Conservation (phyloP, 2,888 invertebrate genomes). For the Pegoplata infirma region DNA sequence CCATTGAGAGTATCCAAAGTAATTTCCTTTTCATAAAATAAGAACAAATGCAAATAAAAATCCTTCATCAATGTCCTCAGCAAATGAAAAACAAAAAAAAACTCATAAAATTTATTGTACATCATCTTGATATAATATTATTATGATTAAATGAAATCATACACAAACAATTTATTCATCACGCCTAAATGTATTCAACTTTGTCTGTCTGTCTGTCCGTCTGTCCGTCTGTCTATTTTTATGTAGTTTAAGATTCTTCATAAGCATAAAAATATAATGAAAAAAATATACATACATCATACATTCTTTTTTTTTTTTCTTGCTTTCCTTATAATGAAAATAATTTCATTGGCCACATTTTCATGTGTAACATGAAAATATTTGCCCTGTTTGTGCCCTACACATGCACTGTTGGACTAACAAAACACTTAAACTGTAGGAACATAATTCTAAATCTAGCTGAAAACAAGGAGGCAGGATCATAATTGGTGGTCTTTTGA, state of each 20-base stretch:
- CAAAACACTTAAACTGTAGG: no score
- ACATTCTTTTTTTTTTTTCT: no score
- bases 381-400: neutral
- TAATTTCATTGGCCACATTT: slow-evolving; percentile 1
- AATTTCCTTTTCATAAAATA: neutral
- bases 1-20: neutral
- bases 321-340: slow-evolving; percentile 5
- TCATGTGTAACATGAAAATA: neutral
- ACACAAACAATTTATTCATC: neutral
- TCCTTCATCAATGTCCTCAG: neutral
- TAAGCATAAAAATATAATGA: neutral
- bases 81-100: neutral
- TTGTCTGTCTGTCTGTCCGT: neutral
- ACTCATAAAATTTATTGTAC: neutral
- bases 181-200: neutral
- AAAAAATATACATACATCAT: neutral
- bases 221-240: neutral
- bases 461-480: no score
- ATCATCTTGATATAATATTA: neutral
- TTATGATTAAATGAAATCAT: neutral
- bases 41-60: neutral
- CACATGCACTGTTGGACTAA: no score
- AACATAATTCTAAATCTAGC: no score
- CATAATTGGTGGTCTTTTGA: no score
- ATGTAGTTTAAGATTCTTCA: neutral